A percentile compares a stretch with the other conserved stretches of the same genome.
Conservation (phyloP, 1,140 invertebrate species). For the Drosophila guanche region DNA sequence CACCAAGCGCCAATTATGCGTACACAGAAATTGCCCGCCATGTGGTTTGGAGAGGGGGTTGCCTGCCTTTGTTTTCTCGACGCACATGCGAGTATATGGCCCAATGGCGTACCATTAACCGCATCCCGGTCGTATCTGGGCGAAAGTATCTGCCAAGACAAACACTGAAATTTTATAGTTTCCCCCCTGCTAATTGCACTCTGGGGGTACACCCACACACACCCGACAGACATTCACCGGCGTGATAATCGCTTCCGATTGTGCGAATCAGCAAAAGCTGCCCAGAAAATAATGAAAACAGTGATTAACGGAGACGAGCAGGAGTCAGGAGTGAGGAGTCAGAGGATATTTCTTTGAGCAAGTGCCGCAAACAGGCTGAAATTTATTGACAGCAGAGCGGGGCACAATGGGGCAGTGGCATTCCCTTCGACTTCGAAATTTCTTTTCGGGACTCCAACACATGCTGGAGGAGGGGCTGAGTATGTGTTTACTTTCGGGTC, state of each 20-base stretch:
- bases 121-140: constrained; percentile 21
- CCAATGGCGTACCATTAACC: not conserved
- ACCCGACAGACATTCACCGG: not conserved
- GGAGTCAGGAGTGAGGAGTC: not conserved
- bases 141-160: constrained; percentile 77
- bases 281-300: constrained; percentile 65
- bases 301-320: constrained; percentile 56
- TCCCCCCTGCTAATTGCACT: constrained; percentile 72
- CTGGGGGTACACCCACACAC: constrained; percentile 48
- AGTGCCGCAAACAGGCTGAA: constrained; percentile 23
- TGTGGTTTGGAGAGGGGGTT: constrained; percentile 3
- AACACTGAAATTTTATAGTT: constrained; percentile 82
- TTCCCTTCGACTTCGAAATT: constrained; percentile 11
- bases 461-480: not conserved
- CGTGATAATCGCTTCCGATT: constrained; percentile 70
- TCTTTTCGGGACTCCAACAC: constrained; percentile 13
- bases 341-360: constrained; percentile 2
- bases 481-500: constrained; percentile 53
- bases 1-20: constrained; percentile 75
- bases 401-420: not conserved
- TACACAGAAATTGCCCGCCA: constrained; percentile 49
- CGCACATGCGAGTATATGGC: constrained; percentile 17
- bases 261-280: constrained; percentile 72
- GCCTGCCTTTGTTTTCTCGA: constrained; percentile 34
- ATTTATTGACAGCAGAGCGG: constrained; percentile 4